A percentile compares a stretch with the other conserved stretches of the same genome.
Evolutionary conservation across 2,113 vertebrate genomes (phyloP).

Genomic region (Tychaedon coryphoeus): DNA sequence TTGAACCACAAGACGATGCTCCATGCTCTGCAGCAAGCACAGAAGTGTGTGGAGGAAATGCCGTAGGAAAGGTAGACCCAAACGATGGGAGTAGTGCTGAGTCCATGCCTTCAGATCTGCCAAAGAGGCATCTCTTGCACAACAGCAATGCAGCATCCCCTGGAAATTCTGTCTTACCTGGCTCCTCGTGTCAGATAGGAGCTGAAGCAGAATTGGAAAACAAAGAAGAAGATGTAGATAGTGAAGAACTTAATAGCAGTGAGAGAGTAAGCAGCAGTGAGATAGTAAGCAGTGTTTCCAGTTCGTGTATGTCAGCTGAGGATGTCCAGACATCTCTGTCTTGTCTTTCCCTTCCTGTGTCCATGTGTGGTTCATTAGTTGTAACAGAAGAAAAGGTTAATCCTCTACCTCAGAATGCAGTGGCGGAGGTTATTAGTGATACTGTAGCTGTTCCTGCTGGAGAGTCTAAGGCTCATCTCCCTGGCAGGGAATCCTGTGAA

Average conservation of each 20-base stretch:
- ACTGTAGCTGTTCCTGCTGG: slow-evolving; percentile 8
- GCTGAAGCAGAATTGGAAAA: background rate
- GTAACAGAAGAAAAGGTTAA: slow-evolving; percentile 44
- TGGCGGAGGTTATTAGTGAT: slow-evolving; percentile 67
- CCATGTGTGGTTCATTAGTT: slow-evolving; percentile 75
- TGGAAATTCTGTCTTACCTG: slow-evolving; percentile 11
- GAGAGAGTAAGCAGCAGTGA: background rate
- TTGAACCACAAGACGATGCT: background rate
- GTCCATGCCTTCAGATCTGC: slow-evolving; percentile 2
- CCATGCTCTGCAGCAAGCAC: background rate
- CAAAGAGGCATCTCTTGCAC: slow-evolving; percentile 1
- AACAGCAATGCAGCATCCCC: background rate
- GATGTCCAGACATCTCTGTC: slow-evolving; percentile 64
- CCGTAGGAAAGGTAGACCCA: background rate
- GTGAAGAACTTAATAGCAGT: background rate
- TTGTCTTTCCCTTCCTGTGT: slow-evolving; percentile 78
- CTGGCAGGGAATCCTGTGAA: background rate
- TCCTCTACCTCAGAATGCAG: slow-evolving; percentile 23
- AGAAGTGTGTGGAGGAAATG: background rate
- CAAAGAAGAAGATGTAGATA: background rate
- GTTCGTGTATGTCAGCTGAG: background rate
- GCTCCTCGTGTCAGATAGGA: background rate
- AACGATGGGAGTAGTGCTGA: background rate
- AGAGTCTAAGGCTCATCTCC: background rate
- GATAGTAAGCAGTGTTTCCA: background rate